Base-by-base conservation (phyloP, 37 sponge, comb jelly and placozoan genomes). In the Oscarella lobularis region DNA sequence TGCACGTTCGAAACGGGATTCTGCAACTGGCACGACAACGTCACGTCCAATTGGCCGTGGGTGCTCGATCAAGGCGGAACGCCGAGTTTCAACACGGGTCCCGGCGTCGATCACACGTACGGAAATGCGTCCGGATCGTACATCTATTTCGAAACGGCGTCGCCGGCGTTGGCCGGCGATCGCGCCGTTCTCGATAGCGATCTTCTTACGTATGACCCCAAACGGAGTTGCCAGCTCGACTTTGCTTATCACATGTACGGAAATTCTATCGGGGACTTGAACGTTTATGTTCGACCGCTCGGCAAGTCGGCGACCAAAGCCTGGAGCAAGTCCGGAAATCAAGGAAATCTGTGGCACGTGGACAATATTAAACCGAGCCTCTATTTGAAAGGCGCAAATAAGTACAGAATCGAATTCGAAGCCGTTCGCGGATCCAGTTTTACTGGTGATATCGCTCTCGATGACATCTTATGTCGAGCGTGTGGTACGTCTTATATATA, bases 171-270 rank as follows among this genome's bases (percentile, higher is more conserved):
- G 60, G 14, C 20, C 60, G 20, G 20, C 60, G 60, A 48, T 20
- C 9, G 60, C 9, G 60, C 60, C 60, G 60, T 48, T 48, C 60
- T 48, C 20, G 20, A 48, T 27, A 27, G 14, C 14, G 9, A 9
- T 20, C 20, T 20, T 20, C 9, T 48, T 48, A 48, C 60, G 20
- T 48, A 48, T 20, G 60, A 48, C 60, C 14, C 60, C 60, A 48
- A 48, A 27, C 60, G 60, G 14, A 48, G 65, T 74, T 80, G 81
- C 29, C 48, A 40, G 2, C 20, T 80, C 39, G 65, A 39, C 37
- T 81, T 81, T 77, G 71, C 74, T 76, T 81, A 81, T 32, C 82
- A 81, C 77, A 81, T 81, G 82, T 77, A 79, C 72, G 82, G 82
- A 29, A 73, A 68, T 20, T 77, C 66, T 60, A 73, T 81, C 33